phyloP scores from a whole-genome alignment of 2,113 vertebrate species.

The Psittacara wagleri region DNA sequence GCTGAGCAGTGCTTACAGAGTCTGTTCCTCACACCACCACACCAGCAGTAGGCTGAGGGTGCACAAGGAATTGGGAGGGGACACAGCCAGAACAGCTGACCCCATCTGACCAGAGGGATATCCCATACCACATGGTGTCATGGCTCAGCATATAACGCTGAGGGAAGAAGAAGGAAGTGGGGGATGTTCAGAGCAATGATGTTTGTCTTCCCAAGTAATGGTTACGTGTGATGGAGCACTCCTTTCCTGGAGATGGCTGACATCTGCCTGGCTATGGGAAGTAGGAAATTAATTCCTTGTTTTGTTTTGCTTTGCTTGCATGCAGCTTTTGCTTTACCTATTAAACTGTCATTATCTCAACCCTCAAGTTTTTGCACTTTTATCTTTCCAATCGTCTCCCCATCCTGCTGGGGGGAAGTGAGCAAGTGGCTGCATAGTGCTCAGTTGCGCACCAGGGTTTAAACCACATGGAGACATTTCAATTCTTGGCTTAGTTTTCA shows the following conservation, averaged over 20 bases:
- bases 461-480: background rate
- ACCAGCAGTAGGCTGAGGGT: fast-evolving
- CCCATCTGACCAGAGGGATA: background rate
- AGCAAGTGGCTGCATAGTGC: fast-evolving
- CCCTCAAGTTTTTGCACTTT: background rate
- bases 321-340: background rate
- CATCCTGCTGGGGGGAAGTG: fast-evolving
- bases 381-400: background rate
- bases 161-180: fast-evolving
- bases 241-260: background rate
- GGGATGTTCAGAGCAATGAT: fast-evolving
- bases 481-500: background rate
- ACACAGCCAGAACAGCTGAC: background rate
- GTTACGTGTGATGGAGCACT: fast-evolving
- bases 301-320: background rate
- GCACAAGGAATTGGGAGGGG: background rate
- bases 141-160: background rate
- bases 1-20: background rate
- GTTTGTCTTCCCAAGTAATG: background rate
- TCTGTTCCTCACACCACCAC: fast-evolving
- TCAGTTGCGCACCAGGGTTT: background rate
- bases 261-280: background rate
- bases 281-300: background rate
- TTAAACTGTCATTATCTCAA: background rate
- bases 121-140: fast-evolving